Evolutionary conservation across 2,888 invertebrate genomes (phyloP).

Genomic region (Tetrapedia diversipes): DNA sequence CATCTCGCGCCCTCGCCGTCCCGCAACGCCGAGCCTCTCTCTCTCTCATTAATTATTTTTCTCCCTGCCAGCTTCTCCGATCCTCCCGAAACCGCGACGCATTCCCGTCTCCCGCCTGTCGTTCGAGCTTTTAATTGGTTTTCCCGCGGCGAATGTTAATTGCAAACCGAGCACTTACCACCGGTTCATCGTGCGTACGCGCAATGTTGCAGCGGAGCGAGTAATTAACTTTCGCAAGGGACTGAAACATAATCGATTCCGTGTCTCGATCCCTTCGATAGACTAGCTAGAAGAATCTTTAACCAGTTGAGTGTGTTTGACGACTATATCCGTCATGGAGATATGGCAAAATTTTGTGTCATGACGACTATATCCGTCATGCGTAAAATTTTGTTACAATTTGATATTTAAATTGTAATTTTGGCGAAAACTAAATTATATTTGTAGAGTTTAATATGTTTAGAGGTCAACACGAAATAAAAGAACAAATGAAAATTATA

Average conservation of each 20-base stretch:
- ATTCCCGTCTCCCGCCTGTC: neutral
- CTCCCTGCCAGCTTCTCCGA: neutral
- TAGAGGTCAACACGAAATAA: no score
- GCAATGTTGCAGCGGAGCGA: neutral
- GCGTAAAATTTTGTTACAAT: no score
- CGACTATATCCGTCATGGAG: no score
- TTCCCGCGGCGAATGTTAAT: constrained; percentile 36
- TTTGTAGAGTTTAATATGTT: no score
- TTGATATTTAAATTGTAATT: no score
- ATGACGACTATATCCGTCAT: no score
- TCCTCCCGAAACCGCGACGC: neutral
- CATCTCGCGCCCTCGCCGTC: constrained; percentile 16
- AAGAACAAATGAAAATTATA: no score
- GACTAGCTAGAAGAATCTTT: no score
- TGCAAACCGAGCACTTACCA: constrained; percentile 11
- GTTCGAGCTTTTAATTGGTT: constrained; percentile 53
- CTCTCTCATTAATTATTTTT: constrained; percentile 67
- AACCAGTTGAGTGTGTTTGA: no score
- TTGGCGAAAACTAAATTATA: no score
- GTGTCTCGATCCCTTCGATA: neutral
- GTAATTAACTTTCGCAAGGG: constrained; percentile 12
- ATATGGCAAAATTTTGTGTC: no score
- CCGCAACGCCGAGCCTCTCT: constrained; percentile 46
- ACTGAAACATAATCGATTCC: no score
- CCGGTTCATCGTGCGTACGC: neutral